These are phyloP conservation scores for Clinocottus analis DNA, from an alignment of 2,113 vertebrate species.

Conservation along the genomic window DNA sequence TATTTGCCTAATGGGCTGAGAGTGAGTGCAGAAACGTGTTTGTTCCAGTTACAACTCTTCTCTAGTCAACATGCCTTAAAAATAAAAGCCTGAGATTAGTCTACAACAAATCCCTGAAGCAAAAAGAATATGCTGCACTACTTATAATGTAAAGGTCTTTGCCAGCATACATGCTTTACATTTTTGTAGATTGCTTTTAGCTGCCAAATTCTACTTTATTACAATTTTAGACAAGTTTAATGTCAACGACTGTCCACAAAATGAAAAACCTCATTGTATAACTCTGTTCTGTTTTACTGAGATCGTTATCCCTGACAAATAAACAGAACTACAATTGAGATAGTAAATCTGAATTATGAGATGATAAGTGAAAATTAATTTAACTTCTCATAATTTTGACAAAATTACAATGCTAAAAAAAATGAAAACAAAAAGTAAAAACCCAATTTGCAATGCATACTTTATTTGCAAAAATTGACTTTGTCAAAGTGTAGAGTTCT, in stretches of 20 bases:
- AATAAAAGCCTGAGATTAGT: not conserved
- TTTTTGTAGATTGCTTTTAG: not conserved
- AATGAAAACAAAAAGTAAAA: too few relatives aligned
- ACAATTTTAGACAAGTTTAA: not conserved
- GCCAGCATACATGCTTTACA: not conserved
- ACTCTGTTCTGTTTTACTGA: not conserved
- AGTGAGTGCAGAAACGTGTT: too few relatives aligned
- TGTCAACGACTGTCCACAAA: not conserved
- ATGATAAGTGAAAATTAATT: not conserved
- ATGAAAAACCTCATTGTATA: not conserved
- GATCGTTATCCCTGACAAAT: not conserved
- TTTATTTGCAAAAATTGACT: not conserved
- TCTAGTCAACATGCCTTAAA: too few relatives aligned
- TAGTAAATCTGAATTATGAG: not conserved
- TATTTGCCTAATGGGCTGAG: too few relatives aligned
- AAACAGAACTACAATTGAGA: not conserved
- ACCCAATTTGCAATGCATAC: too few relatives aligned
- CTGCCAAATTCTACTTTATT: not conserved
- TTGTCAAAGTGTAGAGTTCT: not conserved
- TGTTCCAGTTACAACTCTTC: too few relatives aligned
- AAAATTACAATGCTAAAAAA: not conserved
- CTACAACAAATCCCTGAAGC: too few relatives aligned
- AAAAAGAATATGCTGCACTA: not conserved
- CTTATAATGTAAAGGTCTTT: not conserved
- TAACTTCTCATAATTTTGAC: not conserved